Base-by-base conservation (phyloP, 53 echinoderm and acorn worm genomes). In the Holothuria leucospilota region DNA sequence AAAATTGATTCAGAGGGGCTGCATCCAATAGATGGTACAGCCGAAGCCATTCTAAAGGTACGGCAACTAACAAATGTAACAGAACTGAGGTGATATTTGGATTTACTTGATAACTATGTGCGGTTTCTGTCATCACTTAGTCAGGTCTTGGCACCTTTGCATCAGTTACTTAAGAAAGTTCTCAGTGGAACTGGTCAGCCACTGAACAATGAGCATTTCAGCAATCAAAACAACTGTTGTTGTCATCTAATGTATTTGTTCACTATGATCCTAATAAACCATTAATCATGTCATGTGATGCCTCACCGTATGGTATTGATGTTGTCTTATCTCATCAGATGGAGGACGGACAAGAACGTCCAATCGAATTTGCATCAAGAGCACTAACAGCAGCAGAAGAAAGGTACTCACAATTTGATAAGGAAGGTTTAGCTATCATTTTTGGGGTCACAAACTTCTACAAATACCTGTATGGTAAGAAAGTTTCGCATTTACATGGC, bases 231-330 rank as follows among this genome's bases (percentile, higher is more conserved):
- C 66, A 88, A 60, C 12, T 86, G 46, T 51, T 90, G 38, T 18
- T 82, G 10, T 81, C 88, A 26, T 88, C 90, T 8, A 53, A 88
- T 16, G 85, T 86, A 34, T 3, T 71, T 18, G 82, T 29, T 6
- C 88, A 90, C 66, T 90, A 79, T 21, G 85, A 86, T 64, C 70
- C 68, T 1, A 29, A 65, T 14, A 88, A 88, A 40, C 12, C 62
- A 68, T 78, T 86, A 26, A n/a, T 86, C 27, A 4, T 90, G 40
- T 59, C 78, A 29, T 86, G 87, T 29, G 90, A 90, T 62, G 86
- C 86, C 62, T 68, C 59, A 51, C 90, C 88, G 0, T 93, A 93
- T 68, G 90, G 86, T 16, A 86, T 93, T 16, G 93, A 91, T 4
- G 94, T 73, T 1, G 89, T 92, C 15, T 64, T 93, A 15, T 81